Conservation (phyloP, 2,797 vertebrate genomes). For the Eulemur albifrons region DNA sequence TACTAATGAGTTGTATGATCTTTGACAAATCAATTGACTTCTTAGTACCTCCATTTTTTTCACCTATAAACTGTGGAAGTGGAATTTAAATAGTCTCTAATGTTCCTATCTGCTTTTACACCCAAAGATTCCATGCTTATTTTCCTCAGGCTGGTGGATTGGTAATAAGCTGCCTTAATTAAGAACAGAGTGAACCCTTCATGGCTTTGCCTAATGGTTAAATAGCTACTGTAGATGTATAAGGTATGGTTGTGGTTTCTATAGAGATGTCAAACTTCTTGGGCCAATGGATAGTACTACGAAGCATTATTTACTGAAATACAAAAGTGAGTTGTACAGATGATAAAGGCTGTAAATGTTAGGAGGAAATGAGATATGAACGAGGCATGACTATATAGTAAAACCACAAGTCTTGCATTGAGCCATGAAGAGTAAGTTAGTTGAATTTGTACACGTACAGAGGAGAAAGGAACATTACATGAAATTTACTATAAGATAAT, state of each 20-base stretch:
- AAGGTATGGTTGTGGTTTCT: not conserved
- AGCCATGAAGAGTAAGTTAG: slow-evolving; percentile 23
- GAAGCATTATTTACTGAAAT: not conserved
- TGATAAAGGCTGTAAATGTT: slow-evolving; percentile 13
- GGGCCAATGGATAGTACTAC: not conserved
- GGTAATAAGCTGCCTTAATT: not conserved
- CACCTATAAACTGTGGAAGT: not conserved
- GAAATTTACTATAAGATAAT: slow-evolving; percentile 33
- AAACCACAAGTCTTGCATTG: not conserved
- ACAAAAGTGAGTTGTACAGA: not conserved
- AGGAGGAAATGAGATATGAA: not conserved
- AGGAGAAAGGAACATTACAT: slow-evolving; percentile 16
- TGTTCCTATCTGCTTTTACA: not conserved
- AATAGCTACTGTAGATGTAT: not conserved
- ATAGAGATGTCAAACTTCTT: not conserved
- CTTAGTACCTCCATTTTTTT: not conserved
- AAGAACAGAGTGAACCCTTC: not conserved
- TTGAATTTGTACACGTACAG: not conserved
- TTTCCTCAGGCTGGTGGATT: not conserved
- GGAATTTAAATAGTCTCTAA: not conserved
- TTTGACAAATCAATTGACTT: not conserved
- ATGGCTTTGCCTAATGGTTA: not conserved
- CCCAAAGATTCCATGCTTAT: not conserved
- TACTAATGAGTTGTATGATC: not conserved
- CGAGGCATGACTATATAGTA: not conserved